Percentiles rank a stretch among this genome's conserved stretches.
Conservation (phyloP, 2,113 vertebrate species). For the Vanacampus margaritifer region DNA sequence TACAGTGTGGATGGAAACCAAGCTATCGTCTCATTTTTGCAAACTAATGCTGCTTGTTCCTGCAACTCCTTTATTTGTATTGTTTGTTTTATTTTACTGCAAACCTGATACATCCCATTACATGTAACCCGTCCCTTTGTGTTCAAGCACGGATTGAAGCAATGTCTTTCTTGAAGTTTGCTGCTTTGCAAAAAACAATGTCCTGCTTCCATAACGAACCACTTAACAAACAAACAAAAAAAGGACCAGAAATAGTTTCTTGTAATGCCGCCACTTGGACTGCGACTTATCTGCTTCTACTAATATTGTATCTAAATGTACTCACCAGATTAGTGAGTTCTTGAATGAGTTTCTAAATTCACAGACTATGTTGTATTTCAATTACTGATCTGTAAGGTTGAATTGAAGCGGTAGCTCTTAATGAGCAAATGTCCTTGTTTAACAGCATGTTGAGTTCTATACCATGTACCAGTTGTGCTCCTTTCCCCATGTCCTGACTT, state of each 20-base stretch:
- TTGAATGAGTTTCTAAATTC: not conserved
- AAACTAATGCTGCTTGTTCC: conserved; percentile 9
- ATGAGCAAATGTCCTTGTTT: not conserved
- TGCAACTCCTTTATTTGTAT: conserved; percentile 3
- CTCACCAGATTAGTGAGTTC: not conserved
- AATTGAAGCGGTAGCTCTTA: conserved; percentile 4
- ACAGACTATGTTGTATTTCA: too few relatives aligned
- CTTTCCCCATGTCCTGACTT: conserved; percentile 4
- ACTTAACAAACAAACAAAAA: conserved; percentile 5
- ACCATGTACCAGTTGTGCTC: conserved; percentile 48
- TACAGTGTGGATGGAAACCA: conserved; percentile 8
- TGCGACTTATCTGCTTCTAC: conserved; percentile 48
- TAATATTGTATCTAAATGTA: conserved; percentile 37
- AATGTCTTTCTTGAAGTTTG: conserved; percentile 17
- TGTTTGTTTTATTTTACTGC: conserved; percentile 6
- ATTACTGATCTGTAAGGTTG: not conserved
- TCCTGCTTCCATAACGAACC: conserved; percentile 37
- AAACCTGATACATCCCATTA: not conserved
- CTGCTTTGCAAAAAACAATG: conserved; percentile 40
- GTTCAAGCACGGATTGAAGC: conserved; percentile 20
- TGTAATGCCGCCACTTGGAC: conserved; percentile 8
- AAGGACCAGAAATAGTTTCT: not conserved
- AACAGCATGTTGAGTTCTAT: conserved; percentile 3
- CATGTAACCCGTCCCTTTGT: conserved; percentile 51
- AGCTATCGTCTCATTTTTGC: not conserved